Evolutionary conservation across 2,113 vertebrate species (phyloP), one percentile per base, ranked within the genome.

Genomic region (Puffinus mauretanicus): DNA sequence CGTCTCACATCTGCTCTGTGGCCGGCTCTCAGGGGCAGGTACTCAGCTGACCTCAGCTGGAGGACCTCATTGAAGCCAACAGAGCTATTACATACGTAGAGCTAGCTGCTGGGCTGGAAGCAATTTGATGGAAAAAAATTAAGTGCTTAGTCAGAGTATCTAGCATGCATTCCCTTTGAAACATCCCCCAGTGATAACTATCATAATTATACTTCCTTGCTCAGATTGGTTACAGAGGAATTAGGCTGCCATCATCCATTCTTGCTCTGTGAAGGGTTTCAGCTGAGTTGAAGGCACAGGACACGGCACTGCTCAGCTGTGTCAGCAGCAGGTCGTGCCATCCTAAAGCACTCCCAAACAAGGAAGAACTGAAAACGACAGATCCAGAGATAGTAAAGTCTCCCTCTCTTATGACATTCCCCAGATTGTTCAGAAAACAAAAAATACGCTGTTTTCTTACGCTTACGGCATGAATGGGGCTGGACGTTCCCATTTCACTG

Each of bases 131-230:
- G 92, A 61, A 73, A 79, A 93, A 94, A 79, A 38, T 22, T 62
- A 91, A 70, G 76, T 88, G 73, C 76, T 96, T 96, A 95, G 34
- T 88, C 84, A 64, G 80, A 82, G 44, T 58, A 83, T 79, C 77
- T 85, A 82, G 51, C 62, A 82, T 88, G 87, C 88, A 32, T 89
- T 82, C 79, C 66, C 70, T 96, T 88, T 93, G 82, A 88, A 78
- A 70, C 36, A 60, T 62, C 76, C 58, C 44, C 49, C 49, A 36
- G 75, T 70, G 94, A 96, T 87, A 92, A 82, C 75, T 76, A 87
- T 91, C 95, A 54, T 93, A 94, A 96, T 95, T 95, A 88, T 11
- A 91, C 85, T 90, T 91, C 92, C 75, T 95, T 82, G 80, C 82
- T 85, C 4, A 76, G 61, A 60, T 47, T 54, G 51, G 82, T 88